Base-by-base conservation (phyloP, 1,140 invertebrate species). In the Bradynema listronoti region DNA sequence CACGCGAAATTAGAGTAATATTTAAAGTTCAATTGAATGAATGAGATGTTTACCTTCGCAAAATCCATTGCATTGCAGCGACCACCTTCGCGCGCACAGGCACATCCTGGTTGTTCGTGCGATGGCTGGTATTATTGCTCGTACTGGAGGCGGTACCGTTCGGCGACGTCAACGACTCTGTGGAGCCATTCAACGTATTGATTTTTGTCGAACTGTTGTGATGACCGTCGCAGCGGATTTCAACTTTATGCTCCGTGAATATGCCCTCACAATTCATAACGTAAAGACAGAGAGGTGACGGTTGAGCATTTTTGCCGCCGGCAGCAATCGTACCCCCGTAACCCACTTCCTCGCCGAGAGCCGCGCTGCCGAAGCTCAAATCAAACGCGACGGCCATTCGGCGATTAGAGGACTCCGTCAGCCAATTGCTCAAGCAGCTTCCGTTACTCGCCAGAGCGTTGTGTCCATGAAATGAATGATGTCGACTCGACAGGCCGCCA, bases 211-310 rank as follows among this genome's bases (percentile, higher is more conserved):
- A n/a, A n/a, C n/a, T n/a, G n/a, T n/a, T n/a, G 39, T 69, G 58
- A 22, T 33, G 46, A 6, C 58, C 41, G 30, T 67, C 63, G 7
- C 29, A 24, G 6, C 43, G 33, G 19, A 58, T 30, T 39, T 65
- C 56, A 36, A 68, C 58, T 25, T 39, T 56, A 30, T 68, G 61
- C 11, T 57, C n/a, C 0, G 43, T 66, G n/a, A 68, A 29, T 1
- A 72, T 33, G 9, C 61, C 70, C 19, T 69, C 64, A 36, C 53
- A 32, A 49, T 72, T 69, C 70, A 69, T 61, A n/a, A 61, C 57
- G 19, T 59, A 41, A 4, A 69, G 14, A 52, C 29, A 42, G 9
- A 63, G 57, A n/a, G n/a, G n/a, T n/a, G n/a, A 7, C 29, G 56
- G 33, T 68, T 50, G 30, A 42, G 16, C 14, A 25, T 43, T 25